Evolutionary conservation across 2,797 vertebrate genomes (phyloP).

Genomic region (Clangula hyemalis): DNA sequence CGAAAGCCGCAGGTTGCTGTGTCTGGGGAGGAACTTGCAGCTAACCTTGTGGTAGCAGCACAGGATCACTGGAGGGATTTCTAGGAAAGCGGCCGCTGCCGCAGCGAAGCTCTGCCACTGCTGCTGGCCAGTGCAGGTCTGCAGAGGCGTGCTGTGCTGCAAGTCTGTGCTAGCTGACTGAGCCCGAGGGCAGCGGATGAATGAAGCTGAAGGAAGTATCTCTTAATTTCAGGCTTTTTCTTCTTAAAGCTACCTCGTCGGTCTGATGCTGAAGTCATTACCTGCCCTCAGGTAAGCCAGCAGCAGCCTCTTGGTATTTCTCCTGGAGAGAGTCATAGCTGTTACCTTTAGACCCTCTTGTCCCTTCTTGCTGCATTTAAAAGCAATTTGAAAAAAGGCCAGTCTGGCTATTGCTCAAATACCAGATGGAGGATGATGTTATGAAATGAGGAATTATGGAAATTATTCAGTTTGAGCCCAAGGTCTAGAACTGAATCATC

Average conservation of each 20-base stretch:
- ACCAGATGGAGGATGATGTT: background rate
- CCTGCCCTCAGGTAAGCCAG: background rate
- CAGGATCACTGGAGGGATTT: background rate
- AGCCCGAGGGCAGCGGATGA: background rate
- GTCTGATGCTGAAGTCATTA: background rate
- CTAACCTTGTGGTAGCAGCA: background rate
- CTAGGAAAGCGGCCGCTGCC: background rate
- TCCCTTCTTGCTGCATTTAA: background rate
- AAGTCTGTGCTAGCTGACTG: background rate
- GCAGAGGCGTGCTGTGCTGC: background rate
- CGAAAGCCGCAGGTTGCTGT: background rate
- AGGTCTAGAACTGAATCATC: background rate
- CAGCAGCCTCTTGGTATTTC: background rate
- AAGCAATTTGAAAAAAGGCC: background rate
- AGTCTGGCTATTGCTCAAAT: background rate
- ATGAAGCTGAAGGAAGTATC: background rate
- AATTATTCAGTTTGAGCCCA: background rate
- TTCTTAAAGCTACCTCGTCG: background rate
- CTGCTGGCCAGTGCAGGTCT: background rate
- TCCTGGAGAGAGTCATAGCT: background rate
- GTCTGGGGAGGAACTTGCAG: background rate
- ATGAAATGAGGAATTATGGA: background rate
- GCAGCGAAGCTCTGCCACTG: rapidly evolving
- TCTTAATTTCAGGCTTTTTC: background rate
- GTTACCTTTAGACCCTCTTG: background rate